Conservation (phyloP, 1,140 invertebrate species). For the Brachionus rubens region DNA sequence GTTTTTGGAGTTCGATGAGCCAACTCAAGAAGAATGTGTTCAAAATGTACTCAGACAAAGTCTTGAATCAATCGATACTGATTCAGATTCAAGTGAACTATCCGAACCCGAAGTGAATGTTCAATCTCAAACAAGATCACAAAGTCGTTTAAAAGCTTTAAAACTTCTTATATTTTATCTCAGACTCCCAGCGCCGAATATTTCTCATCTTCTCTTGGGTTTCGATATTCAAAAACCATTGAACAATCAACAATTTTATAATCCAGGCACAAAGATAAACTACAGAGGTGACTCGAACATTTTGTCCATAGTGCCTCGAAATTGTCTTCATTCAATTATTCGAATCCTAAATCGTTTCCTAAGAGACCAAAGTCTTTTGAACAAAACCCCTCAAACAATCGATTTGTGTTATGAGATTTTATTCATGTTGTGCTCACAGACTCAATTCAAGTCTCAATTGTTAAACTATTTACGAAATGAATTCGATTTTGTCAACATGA, state of each 20-base stretch:
- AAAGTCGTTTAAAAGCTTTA: conserved; percentile 53
- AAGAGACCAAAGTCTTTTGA: neutral
- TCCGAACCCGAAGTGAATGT: neutral
- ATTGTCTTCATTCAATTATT: conserved; percentile 24
- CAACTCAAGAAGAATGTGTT: neutral
- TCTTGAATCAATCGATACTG: neutral
- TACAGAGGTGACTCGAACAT: neutral
- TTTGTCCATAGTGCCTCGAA: conserved; percentile 34
- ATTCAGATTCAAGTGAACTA: neutral
- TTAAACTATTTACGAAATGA: conserved; percentile 24
- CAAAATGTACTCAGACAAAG: neutral
- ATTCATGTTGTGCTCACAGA: neutral
- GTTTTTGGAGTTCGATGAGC: conserved; percentile 6
- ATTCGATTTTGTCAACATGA: conserved; percentile 8
- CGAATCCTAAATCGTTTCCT: neutral
- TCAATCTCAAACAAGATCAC: too few species aligned
- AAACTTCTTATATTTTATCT: conserved; percentile 73
- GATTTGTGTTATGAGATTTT: neutral
- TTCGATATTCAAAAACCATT: conserved; percentile 54
- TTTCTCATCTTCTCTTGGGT: conserved; percentile 82
- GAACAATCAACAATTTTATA: conserved; percentile 17
- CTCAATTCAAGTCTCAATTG: conserved; percentile 3
- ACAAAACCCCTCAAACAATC: conserved; percentile 13
- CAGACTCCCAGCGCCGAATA: conserved; percentile 72
- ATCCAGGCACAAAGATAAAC: conserved; percentile 25